Conservation (phyloP, 2,113 vertebrate genomes). For the Chamaetylas fuelleborni region DNA sequence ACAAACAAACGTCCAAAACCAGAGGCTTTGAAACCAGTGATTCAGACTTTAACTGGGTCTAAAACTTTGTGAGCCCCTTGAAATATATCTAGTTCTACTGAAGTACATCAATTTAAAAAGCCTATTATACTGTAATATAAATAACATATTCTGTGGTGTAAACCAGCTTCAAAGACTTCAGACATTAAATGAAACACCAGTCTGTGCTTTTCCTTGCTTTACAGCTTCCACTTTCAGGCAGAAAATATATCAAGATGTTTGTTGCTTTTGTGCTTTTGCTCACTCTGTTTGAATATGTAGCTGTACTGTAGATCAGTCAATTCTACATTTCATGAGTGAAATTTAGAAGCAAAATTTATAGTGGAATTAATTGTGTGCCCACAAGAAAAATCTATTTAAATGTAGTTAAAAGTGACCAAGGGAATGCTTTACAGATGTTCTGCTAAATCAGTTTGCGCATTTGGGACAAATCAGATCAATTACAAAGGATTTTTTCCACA, state of each 20-base stretch:
- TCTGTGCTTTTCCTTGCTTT: background rate
- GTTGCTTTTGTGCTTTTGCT: background rate
- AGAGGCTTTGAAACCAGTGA: background rate
- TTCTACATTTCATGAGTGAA: background rate
- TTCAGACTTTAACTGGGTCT: background rate
- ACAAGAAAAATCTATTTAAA: background rate
- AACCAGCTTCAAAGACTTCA: background rate
- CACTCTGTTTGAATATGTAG: background rate
- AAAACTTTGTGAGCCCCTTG: background rate
- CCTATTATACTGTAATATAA: background rate
- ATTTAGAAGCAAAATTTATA: background rate
- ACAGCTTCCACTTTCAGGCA: background rate
- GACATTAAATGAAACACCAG: background rate
- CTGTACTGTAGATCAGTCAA: background rate
- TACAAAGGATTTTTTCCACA: background rate
- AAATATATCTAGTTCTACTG: background rate
- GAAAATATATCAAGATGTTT: background rate
- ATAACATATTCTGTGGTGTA: background rate
- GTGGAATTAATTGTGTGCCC: background rate
- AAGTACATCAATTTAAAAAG: background rate
- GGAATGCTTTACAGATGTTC: background rate
- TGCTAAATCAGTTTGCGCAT: background rate
- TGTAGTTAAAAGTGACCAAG: background rate
- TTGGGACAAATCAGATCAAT: background rate
- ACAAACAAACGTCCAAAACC: fast-evolving